A percentile compares a stretch with the other conserved stretches of the same genome.
These are phyloP conservation scores for Diogma glabrata DNA, from an alignment of 2,888 invertebrate species.

Conservation along the genomic window DNA sequence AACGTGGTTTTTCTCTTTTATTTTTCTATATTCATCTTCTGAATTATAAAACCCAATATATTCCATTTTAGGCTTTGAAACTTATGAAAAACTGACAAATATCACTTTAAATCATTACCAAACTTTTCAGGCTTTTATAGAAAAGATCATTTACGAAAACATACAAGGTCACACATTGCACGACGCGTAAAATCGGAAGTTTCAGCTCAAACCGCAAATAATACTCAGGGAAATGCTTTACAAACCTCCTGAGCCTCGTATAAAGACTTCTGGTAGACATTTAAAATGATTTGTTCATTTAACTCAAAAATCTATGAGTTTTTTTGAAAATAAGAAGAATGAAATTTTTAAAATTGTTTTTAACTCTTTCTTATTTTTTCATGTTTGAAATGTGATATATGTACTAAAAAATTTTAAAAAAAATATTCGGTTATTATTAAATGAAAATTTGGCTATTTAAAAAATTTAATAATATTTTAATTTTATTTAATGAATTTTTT, in stretches of 20 bases:
- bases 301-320: too few species aligned
- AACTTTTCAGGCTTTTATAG: slow-evolving; percentile 61
- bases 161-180: slow-evolving; percentile 74
- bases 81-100: too few species aligned
- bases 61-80: too few species aligned
- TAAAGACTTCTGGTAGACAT: slow-evolving; percentile 41
- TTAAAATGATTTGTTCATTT: background rate
- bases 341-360: too few species aligned
- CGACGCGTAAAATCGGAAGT: slow-evolving; percentile 74
- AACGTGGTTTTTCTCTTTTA: too few species aligned
- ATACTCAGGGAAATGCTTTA: slow-evolving; percentile 31
- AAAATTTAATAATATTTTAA: slow-evolving; percentile 2
- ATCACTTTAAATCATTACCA: too few species aligned
- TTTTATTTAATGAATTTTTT: slow-evolving; percentile 3
- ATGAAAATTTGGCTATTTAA: slow-evolving; percentile 6
- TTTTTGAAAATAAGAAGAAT: too few species aligned
- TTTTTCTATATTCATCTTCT: too few species aligned
- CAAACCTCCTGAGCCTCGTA: slow-evolving; percentile 40
- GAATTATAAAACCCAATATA: too few species aligned
- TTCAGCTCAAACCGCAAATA: slow-evolving; percentile 52
- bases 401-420: too few species aligned
- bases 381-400: too few species aligned
- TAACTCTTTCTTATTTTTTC: too few species aligned
- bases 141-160: slow-evolving; percentile 76
- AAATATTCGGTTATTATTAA: background rate